A percentile compares a stretch with the other conserved stretches of the same genome.
Evolutionary conservation across 2,113 vertebrate genomes (phyloP).

Genomic region (Speoplatyrhinus poulsoni): DNA sequence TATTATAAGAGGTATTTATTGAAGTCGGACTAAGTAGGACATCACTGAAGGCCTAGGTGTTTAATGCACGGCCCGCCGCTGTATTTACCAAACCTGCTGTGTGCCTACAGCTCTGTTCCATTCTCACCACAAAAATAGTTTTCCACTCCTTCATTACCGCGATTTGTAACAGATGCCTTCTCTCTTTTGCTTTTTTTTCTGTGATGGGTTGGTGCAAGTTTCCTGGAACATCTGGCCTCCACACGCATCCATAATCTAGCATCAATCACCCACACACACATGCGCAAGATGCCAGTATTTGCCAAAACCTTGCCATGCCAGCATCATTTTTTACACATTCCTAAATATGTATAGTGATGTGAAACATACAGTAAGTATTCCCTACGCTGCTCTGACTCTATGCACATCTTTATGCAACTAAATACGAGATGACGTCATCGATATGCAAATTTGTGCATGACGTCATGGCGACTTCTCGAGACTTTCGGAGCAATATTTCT

Average conservation of each 20-base stretch:
- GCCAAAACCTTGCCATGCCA: too few relatives aligned
- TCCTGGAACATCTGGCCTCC: constrained; percentile 14
- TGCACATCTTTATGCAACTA: too few relatives aligned
- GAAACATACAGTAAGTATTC: background rate
- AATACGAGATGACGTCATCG: too few relatives aligned
- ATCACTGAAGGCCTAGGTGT: too few relatives aligned
- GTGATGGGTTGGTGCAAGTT: constrained; percentile 9
- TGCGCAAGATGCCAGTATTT: background rate
- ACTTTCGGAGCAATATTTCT: too few relatives aligned
- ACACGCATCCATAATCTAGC: background rate
- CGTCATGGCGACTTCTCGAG: too few relatives aligned
- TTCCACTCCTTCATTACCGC: constrained; percentile 21
- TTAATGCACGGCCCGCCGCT: too few relatives aligned
- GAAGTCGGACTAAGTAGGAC: too few relatives aligned
- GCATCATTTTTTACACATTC: background rate
- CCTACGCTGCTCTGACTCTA: too few relatives aligned
- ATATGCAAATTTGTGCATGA: too few relatives aligned
- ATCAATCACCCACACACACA: background rate
- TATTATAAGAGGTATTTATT: too few relatives aligned
- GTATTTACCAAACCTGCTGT: too few relatives aligned
- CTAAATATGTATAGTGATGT: background rate
- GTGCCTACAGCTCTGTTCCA: background rate
- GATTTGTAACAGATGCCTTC: constrained; percentile 27
- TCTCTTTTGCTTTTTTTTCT: background rate
- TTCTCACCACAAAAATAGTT: constrained; percentile 8